phyloP scores from a whole-genome alignment of 2,797 vertebrate genomes.

The Phalanger gymnotis region DNA sequence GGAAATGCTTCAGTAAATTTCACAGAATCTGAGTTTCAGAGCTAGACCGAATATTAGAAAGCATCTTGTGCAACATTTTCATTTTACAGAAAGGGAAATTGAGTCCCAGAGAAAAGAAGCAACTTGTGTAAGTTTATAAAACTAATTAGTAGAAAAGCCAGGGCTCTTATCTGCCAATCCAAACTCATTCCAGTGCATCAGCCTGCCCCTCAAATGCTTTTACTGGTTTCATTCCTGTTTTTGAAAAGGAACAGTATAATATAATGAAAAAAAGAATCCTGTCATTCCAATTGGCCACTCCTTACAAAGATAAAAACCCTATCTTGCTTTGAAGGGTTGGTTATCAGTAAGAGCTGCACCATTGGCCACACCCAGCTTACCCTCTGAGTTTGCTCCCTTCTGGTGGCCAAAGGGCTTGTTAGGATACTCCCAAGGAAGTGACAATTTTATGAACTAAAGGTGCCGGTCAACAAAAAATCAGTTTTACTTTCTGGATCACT shows the following conservation, averaged over 20 bases:
- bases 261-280: constrained; percentile 52
- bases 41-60: background rate
- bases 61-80: background rate
- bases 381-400: constrained; percentile 4
- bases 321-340: background rate
- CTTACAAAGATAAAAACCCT: constrained; percentile 18
- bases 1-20: background rate
- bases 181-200: background rate
- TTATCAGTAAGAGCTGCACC: background rate
- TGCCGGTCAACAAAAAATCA: constrained; percentile 75
- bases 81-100: background rate
- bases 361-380: background rate
- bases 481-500: constrained; percentile 61
- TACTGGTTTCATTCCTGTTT: background rate
- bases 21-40: background rate
- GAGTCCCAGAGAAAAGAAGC: background rate
- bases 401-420: background rate
- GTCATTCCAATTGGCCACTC: constrained; percentile 29
- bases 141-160: no score
- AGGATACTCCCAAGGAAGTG: constrained; percentile 22
- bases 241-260: background rate
- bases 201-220: constrained; percentile 42
- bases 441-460: constrained; percentile 19
- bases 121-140: background rate
- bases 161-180: background rate